Conservation (phyloP, 2,888 invertebrate genomes). For the Drosophila conformis region DNA sequence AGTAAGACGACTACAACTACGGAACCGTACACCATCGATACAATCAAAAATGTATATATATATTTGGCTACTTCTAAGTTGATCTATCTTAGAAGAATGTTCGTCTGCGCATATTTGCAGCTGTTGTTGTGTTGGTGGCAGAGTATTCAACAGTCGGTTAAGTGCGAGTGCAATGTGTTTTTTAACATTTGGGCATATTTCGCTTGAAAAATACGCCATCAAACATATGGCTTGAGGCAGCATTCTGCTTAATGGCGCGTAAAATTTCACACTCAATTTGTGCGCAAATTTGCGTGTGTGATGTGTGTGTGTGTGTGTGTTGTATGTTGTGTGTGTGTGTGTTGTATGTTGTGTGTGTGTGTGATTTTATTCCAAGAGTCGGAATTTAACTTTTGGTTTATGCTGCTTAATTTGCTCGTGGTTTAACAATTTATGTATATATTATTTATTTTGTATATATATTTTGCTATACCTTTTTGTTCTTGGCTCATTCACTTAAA, state of each 20-base stretch:
- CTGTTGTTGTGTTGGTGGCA: neutral
- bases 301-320: conserved; percentile 13
- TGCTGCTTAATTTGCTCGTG: conserved; percentile 44
- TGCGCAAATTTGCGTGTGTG: conserved; percentile 21
- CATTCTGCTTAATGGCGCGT: conserved; percentile 71
- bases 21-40: neutral
- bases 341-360: neutral
- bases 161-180: neutral
- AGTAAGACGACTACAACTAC: neutral
- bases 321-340: neutral
- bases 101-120: neutral
- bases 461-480: conserved; percentile 16
- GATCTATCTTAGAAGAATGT: neutral
- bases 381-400: conserved; percentile 26
- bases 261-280: conserved; percentile 78
- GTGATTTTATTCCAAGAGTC: conserved; percentile 27
- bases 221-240: conserved; percentile 40
- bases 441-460: conserved; percentile 8
- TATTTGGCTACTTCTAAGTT: neutral
- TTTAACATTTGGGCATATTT: conserved; percentile 43
- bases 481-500: conserved; percentile 30
- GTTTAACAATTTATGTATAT: conserved; percentile 72
- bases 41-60: too few species aligned
- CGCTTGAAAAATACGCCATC: conserved; percentile 41
- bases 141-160: neutral